phyloP scores from a whole-genome alignment of 2,113 vertebrate genomes.

The Apus apus region DNA sequence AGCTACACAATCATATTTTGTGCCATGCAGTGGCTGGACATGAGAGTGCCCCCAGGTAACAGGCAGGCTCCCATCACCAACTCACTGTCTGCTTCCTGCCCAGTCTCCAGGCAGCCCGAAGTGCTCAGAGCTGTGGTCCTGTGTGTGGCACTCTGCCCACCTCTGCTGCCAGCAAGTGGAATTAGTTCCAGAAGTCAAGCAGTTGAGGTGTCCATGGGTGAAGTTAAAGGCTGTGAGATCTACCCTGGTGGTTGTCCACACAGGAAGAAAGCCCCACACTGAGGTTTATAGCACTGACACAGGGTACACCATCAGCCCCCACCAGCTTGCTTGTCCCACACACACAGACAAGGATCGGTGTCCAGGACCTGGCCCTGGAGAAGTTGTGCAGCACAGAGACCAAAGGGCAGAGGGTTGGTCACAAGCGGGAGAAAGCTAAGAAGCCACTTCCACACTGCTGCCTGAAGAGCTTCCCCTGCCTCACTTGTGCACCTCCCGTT shows the following conservation, averaged over 20 bases:
- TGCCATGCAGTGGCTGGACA: background rate
- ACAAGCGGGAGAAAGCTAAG: background rate
- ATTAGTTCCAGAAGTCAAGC: background rate
- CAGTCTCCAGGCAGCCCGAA: rapidly evolving
- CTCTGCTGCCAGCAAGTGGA: background rate
- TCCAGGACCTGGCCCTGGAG: background rate
- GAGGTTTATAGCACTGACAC: background rate
- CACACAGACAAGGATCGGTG: rapidly evolving
- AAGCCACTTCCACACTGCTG: background rate
- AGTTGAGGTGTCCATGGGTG: background rate
- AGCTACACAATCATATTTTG: background rate
- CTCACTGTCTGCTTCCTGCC: background rate
- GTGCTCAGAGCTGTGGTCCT: background rate
- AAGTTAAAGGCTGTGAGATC: background rate
- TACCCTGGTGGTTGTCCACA: background rate
- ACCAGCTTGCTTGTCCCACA: rapidly evolving
- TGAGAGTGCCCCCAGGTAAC: background rate
- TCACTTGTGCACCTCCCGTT: background rate
- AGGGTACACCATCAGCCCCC: background rate
- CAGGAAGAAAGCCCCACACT: rapidly evolving
- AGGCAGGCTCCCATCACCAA: background rate
- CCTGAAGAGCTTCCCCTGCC: background rate
- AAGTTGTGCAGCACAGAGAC: background rate
- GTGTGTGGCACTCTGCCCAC: rapidly evolving
- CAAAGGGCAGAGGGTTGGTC: background rate